phyloP scores from a whole-genome alignment of 2,797 vertebrate species.

The Acanthornis magna region DNA sequence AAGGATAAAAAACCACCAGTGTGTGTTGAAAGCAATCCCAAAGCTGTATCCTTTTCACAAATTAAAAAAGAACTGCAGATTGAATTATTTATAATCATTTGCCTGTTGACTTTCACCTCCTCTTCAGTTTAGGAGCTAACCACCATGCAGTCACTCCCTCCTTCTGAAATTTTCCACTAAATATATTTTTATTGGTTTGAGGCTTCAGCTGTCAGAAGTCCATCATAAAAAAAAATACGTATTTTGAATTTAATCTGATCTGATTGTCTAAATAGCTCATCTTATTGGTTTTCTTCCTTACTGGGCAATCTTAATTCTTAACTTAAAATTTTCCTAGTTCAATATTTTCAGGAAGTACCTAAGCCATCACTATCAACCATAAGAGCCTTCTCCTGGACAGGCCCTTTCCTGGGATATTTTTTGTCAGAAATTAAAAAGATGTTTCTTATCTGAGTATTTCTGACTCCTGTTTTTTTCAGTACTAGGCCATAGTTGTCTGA shows the following conservation, averaged over 20 bases:
- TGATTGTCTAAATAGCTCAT: not conserved
- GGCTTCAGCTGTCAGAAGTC: not conserved
- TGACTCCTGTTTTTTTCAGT: not conserved
- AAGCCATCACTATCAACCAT: not conserved
- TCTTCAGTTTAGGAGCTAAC: not conserved
- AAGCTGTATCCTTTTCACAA: not conserved
- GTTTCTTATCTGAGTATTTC: not conserved
- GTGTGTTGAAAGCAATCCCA: not conserved
- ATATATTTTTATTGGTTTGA: not conserved
- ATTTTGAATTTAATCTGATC: not conserved
- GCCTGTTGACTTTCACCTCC: not conserved
- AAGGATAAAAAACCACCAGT: not conserved
- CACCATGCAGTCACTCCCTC: not conserved
- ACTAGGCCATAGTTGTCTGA: not conserved
- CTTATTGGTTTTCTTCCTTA: not conserved
- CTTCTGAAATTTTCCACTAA: not conserved
- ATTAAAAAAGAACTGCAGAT: not conserved
- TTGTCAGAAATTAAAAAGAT: not conserved
- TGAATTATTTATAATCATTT: not conserved
- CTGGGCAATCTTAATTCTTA: not conserved
- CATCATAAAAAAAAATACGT: not conserved
- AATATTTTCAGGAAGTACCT: not conserved
- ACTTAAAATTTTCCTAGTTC: not conserved
- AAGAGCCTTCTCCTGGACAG: rapidly evolving
- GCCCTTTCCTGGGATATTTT: not conserved